Conservation (phyloP, 2,113 vertebrate species). For the Psittacula cyanocephala region DNA sequence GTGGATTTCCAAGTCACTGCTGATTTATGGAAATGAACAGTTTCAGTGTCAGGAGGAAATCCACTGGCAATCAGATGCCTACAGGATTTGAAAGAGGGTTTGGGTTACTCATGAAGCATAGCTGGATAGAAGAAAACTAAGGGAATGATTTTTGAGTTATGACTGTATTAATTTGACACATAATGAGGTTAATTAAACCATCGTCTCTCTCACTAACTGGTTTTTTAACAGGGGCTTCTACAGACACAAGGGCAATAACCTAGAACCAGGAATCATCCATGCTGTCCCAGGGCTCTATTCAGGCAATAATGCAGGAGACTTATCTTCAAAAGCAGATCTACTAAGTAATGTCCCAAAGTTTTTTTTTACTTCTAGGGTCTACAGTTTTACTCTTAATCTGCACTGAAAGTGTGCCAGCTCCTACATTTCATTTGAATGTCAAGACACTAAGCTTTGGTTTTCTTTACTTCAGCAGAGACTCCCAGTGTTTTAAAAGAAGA, state of each 20-base stretch:
- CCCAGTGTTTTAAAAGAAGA: background rate
- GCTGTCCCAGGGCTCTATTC: rapidly evolving
- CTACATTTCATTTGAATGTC: background rate
- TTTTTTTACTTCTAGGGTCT: background rate
- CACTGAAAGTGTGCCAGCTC: background rate
- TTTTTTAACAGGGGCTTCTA: background rate
- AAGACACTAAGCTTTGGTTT: background rate
- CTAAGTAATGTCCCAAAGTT: background rate
- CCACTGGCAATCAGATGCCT: background rate
- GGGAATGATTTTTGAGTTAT: background rate
- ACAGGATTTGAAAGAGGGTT: background rate
- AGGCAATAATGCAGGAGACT: background rate
- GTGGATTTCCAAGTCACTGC: background rate
- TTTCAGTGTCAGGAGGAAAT: background rate
- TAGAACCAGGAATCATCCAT: background rate
- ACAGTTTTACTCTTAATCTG: background rate
- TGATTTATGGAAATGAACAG: background rate
- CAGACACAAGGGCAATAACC: background rate
- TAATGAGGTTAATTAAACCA: background rate
- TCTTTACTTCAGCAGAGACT: background rate
- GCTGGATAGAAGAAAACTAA: background rate
- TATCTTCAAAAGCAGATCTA: background rate
- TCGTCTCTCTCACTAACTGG: background rate
- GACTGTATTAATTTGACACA: background rate
- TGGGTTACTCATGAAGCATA: background rate